Conservation (phyloP, 1,140 invertebrate genomes). For the Aphelinus atriplicis region DNA sequence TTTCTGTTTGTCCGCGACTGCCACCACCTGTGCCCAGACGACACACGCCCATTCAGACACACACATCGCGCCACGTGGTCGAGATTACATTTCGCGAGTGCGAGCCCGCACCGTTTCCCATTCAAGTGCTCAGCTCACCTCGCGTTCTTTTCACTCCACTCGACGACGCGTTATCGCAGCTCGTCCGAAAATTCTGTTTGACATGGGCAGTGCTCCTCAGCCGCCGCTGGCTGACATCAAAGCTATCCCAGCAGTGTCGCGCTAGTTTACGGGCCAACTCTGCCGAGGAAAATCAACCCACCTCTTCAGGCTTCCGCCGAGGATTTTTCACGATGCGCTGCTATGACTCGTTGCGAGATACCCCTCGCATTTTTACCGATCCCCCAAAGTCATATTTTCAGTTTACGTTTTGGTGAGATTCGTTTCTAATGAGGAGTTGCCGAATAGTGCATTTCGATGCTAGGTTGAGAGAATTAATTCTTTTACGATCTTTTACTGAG, state of each 20-base stretch:
- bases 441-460: too few species aligned
- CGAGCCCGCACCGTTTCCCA: too few species aligned
- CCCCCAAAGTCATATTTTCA: too few species aligned
- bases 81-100: conserved; percentile 10
- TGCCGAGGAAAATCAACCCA: neutral
- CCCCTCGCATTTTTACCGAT: too few species aligned
- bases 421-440: too few species aligned
- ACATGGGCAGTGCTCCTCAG: neutral
- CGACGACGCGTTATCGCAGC: neutral
- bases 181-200: conserved; percentile 21
- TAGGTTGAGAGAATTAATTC: too few species aligned
- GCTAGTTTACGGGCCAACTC: neutral
- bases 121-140: too few species aligned
- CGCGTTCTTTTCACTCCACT: neutral
- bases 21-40: neutral
- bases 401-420: too few species aligned
- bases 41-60: conserved; percentile 19
- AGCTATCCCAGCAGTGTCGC: neutral
- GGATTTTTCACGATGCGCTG: neutral
- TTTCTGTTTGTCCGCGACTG: neutral
- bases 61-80: conserved; percentile 3
- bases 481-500: too few species aligned
- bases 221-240: neutral
- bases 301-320: neutral
- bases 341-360: too few species aligned